Evolutionary conservation across 2,797 vertebrate genomes (phyloP).

Genomic region (Macropus fuliginosus): DNA sequence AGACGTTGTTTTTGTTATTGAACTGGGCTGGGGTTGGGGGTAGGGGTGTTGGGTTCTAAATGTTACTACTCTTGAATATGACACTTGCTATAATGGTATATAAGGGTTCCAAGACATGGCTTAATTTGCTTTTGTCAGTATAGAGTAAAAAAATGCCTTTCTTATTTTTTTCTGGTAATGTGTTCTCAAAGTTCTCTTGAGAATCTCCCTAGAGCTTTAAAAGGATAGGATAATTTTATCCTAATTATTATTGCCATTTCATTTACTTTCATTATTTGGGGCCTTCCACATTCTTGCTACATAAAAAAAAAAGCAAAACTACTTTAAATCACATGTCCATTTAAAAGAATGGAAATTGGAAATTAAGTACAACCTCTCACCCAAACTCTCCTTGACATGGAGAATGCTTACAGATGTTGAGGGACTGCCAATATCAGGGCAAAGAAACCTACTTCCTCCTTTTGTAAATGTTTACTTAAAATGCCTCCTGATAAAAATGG

Average conservation of each 20-base stretch:
- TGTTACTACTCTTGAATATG: conserved; percentile 45
- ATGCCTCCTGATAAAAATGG: conserved; percentile 32
- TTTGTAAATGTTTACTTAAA: conserved; percentile 45
- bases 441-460: background rate
- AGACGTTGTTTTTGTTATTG: conserved; percentile 28
- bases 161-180: conserved; percentile 17
- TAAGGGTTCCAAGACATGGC: conserved; percentile 26
- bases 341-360: conserved; percentile 69
- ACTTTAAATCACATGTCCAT: conserved; percentile 52
- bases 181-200: conserved; percentile 56
- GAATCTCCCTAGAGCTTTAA: conserved; percentile 42
- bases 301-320: background rate
- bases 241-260: conserved; percentile 73
- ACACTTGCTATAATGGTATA: conserved; percentile 14
- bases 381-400: conserved; percentile 57
- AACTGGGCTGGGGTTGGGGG: background rate
- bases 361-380: conserved; percentile 63
- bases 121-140: conserved; percentile 27
- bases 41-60: background rate
- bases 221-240: conserved; percentile 68
- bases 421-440: conserved; percentile 14
- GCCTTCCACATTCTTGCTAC: conserved; percentile 64
- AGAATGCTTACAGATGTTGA: conserved; percentile 33
- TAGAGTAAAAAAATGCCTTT: background rate
- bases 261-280: conserved; percentile 55